phyloP scores from a whole-genome alignment of 2,888 invertebrate species.

The Tetropium fuscum region DNA sequence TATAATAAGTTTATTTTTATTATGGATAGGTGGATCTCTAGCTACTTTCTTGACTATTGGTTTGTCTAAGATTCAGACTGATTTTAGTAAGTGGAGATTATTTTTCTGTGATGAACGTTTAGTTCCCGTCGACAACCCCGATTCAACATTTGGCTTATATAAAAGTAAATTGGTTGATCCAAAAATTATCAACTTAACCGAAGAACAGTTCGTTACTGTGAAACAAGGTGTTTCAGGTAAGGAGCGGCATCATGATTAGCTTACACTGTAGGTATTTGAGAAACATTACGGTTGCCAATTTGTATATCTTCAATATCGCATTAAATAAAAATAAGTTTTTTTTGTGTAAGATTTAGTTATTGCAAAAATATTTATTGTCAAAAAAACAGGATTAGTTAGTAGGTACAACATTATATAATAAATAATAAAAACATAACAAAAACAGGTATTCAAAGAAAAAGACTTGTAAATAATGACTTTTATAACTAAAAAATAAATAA shows the following conservation, averaged over 20 bases:
- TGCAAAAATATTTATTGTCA: too few relatives aligned
- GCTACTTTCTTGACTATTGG: constrained; percentile 81
- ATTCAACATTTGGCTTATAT: constrained; percentile 91
- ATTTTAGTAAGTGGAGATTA: constrained; percentile 88
- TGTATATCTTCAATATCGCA: neutral
- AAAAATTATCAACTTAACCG: constrained; percentile 73
- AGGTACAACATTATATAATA: too few relatives aligned
- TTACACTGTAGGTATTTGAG: neutral
- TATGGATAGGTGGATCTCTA: constrained; percentile 80
- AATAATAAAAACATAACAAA: too few relatives aligned
- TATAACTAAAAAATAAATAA: too few relatives aligned
- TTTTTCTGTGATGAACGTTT: constrained; percentile 97
- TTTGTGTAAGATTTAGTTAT: too few relatives aligned
- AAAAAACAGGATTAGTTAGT: too few relatives aligned
- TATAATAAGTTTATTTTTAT: constrained; percentile 22
- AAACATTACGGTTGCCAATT: neutral
- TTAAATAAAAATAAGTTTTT: too few relatives aligned
- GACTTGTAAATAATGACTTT: too few relatives aligned
- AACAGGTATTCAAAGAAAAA: too few relatives aligned
- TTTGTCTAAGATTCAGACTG: constrained; percentile 76
- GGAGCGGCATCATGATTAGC: too few relatives aligned
- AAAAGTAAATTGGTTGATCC: constrained; percentile 72
- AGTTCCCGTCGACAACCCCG: constrained; percentile 83
- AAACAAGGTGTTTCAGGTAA: constrained; percentile 79
- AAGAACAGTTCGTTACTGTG: constrained; percentile 84